Evolutionary conservation across 2,888 invertebrate species (phyloP), one percentile per base, ranked within the genome.

Genomic region (Hypena proboscidalis): DNA sequence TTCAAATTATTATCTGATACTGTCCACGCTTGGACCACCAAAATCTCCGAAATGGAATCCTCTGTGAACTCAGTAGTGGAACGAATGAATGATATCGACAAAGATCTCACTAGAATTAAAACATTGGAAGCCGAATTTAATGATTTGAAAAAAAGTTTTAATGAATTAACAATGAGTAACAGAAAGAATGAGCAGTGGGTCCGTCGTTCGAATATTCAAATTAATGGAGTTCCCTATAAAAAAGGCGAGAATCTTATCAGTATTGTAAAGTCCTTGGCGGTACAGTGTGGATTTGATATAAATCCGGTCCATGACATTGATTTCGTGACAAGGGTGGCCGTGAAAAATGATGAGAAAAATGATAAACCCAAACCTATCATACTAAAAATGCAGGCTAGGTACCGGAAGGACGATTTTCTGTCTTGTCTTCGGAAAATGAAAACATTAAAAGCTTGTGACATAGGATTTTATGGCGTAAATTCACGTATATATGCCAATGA

Each of bases 161-260:
- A n/a, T n/a, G n/a, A n/a, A n/a, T n/a, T n/a, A n/a, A n/a, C n/a
- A n/a, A n/a, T n/a, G n/a, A n/a, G n/a, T n/a, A n/a, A n/a, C n/a
- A n/a, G n/a, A n/a, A n/a, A n/a, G n/a, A n/a, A n/a, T n/a, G n/a
- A n/a, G n/a, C n/a, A n/a, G n/a, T 25, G 25, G 25, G 25, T 25
- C 7, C 25, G 25, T 11, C 25, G 11, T 10, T 25, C 25, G 13
- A 25, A 25, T 25, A 25, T 11, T 25, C 25, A 25, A 25, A 25
- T 5, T n/a, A n/a, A n/a, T n/a, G 25, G 25, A 7, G 25, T 11
- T 6, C 25, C 25, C 13, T 25, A 25, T 25, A 25, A 25, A 25
- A 25, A 25, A n/a, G 25, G 25, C 25, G 25, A 25, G 13, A 25
- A 25, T 25, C 7, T 25, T 7, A 25, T 25, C 25, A 13, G 13